A percentile compares a stretch with the other conserved stretches of the same genome.
phyloP scores from a whole-genome alignment of 1,140 invertebrate species.

The Carposina sasakii region DNA sequence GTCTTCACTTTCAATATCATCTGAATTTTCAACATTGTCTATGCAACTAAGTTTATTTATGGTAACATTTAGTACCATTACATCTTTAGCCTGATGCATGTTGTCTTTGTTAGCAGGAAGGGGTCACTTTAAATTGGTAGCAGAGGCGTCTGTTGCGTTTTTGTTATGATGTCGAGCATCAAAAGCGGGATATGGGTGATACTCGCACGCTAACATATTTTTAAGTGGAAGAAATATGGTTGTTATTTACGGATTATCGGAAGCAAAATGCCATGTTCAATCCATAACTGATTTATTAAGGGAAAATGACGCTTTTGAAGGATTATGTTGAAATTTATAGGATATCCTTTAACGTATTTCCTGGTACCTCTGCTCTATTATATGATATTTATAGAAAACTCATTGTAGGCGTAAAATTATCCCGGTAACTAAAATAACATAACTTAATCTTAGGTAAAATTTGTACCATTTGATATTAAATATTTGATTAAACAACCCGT shows the following conservation, averaged over 20 bases:
- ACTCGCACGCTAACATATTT: slow-evolving; percentile 53
- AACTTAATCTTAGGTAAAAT: too few species aligned
- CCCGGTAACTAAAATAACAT: too few species aligned
- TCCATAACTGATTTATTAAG: slow-evolving; percentile 50
- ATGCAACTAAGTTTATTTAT: slow-evolving; percentile 46
- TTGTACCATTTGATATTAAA: too few species aligned
- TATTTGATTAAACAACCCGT: too few species aligned
- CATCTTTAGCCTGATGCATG: slow-evolving; percentile 28
- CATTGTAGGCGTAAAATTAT: too few species aligned
- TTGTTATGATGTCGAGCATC: slow-evolving; percentile 48
- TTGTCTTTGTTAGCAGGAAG: slow-evolving; percentile 6
- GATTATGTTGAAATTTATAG: not conserved
- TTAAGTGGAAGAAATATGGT: slow-evolving; percentile 47
- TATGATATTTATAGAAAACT: not conserved
- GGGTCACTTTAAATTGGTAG: slow-evolving; percentile 29
- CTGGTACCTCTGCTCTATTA: too few species aligned
- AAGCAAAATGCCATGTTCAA: slow-evolving; percentile 51
- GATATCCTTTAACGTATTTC: slow-evolving; percentile 1
- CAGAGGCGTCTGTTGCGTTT: slow-evolving; percentile 22
- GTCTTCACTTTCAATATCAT: not conserved
- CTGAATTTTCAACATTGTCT: slow-evolving; percentile 27
- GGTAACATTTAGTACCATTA: slow-evolving; percentile 32
- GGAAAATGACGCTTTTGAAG: slow-evolving; percentile 32
- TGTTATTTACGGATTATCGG: slow-evolving; percentile 50
- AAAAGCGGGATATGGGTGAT: slow-evolving; percentile 38